Conservation (phyloP, 2,888 invertebrate genomes). For the Gymnosoma rotundatum region DNA sequence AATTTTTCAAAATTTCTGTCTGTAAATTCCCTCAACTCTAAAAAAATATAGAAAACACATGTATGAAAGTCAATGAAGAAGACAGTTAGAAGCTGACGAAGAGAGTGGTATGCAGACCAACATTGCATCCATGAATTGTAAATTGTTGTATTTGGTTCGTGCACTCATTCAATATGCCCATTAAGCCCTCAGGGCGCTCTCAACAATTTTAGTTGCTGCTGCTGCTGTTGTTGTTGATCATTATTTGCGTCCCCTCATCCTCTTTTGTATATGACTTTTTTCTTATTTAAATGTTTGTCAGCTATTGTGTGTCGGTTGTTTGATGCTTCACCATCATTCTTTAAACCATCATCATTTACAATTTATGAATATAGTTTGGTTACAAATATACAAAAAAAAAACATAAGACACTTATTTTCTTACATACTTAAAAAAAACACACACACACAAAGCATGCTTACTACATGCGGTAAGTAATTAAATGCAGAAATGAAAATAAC, state of each 20-base stretch:
- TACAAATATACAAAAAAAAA: conserved; percentile 31
- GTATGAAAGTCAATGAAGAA: conserved; percentile 48
- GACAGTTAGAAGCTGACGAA: conserved; percentile 10
- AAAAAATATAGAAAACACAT: conserved; percentile 16
- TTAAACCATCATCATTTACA: conserved; percentile 58
- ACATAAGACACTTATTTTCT: conserved; percentile 25
- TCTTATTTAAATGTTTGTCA: background rate
- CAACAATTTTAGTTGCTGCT: conserved; percentile 77
- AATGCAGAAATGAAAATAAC: background rate
- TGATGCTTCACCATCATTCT: conserved; percentile 62
- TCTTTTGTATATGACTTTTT: background rate
- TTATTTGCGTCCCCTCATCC: conserved; percentile 30
- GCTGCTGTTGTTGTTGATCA: conserved; percentile 61
- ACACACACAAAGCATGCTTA: conserved; percentile 17
- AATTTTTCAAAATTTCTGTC: conserved; percentile 30
- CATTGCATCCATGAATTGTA: conserved; percentile 50
- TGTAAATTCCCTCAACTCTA: conserved; percentile 35
- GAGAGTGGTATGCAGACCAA: conserved; percentile 32
- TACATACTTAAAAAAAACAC: background rate
- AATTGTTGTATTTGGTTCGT: conserved; percentile 63
- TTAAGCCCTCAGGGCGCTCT: conserved; percentile 80
- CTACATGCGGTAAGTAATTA: conserved; percentile 38
- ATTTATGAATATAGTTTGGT: conserved; percentile 47
- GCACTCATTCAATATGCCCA: conserved; percentile 65
- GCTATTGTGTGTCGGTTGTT: conserved; percentile 38